Evolutionary conservation across 1,140 invertebrate genomes (phyloP), one percentile per base, ranked within the genome.

Genomic region (Drosophila sulfurigaster): DNA sequence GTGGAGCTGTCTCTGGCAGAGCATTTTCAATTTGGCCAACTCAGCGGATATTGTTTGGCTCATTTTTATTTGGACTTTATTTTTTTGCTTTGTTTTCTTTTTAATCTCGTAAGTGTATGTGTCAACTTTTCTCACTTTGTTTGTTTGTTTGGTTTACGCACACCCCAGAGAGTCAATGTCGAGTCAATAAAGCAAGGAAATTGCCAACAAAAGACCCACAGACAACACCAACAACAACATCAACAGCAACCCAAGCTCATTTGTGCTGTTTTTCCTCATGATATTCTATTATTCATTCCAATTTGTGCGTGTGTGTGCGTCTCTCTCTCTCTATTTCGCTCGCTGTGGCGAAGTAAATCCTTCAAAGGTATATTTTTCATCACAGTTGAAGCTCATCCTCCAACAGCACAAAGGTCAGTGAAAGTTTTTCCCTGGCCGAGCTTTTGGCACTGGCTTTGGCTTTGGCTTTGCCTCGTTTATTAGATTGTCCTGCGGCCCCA

Each of bases 81-180:
- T n/a, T 45, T 41, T 41, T 51, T 13, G 45, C 25, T n/a, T 67
- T 73, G 35, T 63, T 60, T 72, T 64, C 71, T 56, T 86, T 86
- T 86, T 86, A 86, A 86, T 86, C 82, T 87, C 67, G 79, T 86
- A 86, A 86, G 82, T 86, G 82, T 87, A 86, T 86, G 82, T 87
- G 82, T 87, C 82, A 86, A 87, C 82, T 87, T 87, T 87, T 87
- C 65, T 71, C 82, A 82, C 82, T 82, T 51, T 70, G 59, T 63
- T 74, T 68, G 48, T 45, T 74, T 74, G 64, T 60, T 69, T 57
- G 74, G 56, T 45, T 68, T 81, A 87, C 76, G 82, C 83, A 82
- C 67, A 79, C 81, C 74, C 81, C 81, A 60, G 82, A 75, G 82
- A 78, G 71, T 75, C 75, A 78, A 87, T 78, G 57, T 62, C 63